These are phyloP conservation scores for Daubentonia madagascariensis DNA, from an alignment of 2,113 vertebrate genomes.

Conservation along the genomic window DNA sequence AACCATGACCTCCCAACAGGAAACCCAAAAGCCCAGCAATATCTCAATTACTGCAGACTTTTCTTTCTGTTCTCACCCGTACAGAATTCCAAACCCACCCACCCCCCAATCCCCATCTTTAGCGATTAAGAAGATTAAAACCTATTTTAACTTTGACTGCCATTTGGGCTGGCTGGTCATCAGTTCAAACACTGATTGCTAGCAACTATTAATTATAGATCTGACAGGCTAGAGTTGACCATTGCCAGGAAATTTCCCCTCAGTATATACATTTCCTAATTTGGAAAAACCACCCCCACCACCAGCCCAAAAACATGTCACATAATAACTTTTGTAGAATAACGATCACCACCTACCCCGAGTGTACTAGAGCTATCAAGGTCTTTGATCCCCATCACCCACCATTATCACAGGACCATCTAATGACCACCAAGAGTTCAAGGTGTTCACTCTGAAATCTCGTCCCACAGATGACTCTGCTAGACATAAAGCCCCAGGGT, in stretches of 20 bases:
- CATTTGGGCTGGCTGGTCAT: conserved; percentile 10
- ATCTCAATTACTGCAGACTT: conserved; percentile 35
- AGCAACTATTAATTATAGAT: not conserved
- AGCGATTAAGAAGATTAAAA: not conserved
- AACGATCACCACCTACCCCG: conserved; percentile 40
- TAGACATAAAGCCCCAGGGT: conserved; percentile 77
- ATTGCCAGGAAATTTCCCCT: not conserved
- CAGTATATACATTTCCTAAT: not conserved
- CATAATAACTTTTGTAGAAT: conserved; percentile 8
- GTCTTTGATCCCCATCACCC: conserved; percentile 67
- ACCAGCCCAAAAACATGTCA: conserved; percentile 27
- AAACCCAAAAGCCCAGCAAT: conserved; percentile 24
- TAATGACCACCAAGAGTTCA: conserved; percentile 72
- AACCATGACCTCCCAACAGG: not conserved
- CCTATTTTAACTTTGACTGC: conserved; percentile 23
- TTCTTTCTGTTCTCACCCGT: not conserved
- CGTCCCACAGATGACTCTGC: conserved; percentile 74
- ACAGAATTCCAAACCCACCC: not conserved
- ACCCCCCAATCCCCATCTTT: not conserved
- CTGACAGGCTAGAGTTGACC: not conserved
- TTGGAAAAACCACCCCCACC: not conserved
- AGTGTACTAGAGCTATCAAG: conserved; percentile 50
- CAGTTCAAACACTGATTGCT: conserved; percentile 7
- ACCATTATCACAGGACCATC: conserved; percentile 67
- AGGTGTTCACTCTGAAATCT: conserved; percentile 74